These are phyloP conservation scores for Cryptocephalus primarius DNA, from an alignment of 2,888 invertebrate species.

Conservation along the genomic window DNA sequence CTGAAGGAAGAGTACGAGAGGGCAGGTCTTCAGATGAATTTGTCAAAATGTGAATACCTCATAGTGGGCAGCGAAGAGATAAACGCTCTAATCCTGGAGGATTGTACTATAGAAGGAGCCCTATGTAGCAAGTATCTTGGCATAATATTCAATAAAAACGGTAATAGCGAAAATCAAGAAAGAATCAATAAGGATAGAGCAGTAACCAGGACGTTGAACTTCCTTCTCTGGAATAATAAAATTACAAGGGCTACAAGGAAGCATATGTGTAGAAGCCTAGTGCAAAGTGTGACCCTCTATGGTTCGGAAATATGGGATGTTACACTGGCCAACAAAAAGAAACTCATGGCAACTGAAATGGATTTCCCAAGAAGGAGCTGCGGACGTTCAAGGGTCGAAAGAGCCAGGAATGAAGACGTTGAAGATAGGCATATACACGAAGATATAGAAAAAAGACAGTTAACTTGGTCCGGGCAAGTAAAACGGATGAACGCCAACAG, in stretches of 20 bases:
- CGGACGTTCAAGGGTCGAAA: not conserved
- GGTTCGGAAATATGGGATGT: not conserved
- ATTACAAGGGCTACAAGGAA: not conserved
- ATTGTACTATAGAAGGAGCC: not conserved
- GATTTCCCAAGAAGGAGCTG: no score
- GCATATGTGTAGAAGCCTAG: not conserved
- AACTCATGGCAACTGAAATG: not conserved
- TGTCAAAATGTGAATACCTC: not conserved
- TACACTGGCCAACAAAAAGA: not conserved
- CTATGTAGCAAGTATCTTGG: not conserved
- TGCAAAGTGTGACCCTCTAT: not conserved
- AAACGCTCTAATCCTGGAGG: not conserved
- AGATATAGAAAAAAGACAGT: not conserved
- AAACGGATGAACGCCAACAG: not conserved
- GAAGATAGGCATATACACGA: not conserved
- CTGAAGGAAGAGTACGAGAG: not conserved
- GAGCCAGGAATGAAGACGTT: not conserved
- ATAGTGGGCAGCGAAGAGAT: not conserved
- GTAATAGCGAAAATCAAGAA: not conserved
- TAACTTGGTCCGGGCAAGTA: not conserved
- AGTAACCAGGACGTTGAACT: no score
- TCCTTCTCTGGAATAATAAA: no score
- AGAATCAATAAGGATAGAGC: no score
- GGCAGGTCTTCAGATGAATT: slow-evolving; percentile 1
- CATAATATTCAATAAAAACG: not conserved